Percentiles rank a stretch among this genome's conserved stretches.
Evolutionary conservation across 2,888 invertebrate species (phyloP).

Genomic region (Lasioglossum malachurum): DNA sequence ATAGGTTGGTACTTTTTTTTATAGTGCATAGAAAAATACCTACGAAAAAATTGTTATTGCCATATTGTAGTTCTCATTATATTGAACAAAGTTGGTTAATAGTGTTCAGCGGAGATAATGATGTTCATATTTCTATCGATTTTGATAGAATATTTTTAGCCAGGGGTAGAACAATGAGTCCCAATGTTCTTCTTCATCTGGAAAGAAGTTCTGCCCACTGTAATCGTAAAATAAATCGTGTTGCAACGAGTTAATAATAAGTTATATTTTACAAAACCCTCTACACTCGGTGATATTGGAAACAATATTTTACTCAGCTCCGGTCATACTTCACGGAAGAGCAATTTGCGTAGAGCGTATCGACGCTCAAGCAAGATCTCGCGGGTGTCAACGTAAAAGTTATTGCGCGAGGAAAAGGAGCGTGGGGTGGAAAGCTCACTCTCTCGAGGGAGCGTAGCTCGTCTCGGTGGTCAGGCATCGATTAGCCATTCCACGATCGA

Average conservation of each 20-base stretch:
- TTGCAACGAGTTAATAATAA: not conserved
- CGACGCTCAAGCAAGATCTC: slow-evolving; percentile 52
- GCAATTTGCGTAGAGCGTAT: slow-evolving; percentile 16
- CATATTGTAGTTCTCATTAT: too few species aligned
- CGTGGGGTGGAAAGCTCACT: slow-evolving; percentile 45
- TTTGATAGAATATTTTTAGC: too few species aligned
- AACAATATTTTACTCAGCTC: not conserved
- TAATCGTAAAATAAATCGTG: too few species aligned
- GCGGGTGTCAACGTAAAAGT: slow-evolving; percentile 66
- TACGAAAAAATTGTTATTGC: too few species aligned
- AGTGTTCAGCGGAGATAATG: too few species aligned
- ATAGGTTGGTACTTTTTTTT: too few species aligned
- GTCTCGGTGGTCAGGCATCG: slow-evolving; percentile 69
- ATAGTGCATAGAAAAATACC: too few species aligned
- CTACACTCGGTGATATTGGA: not conserved
- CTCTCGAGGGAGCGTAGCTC: slow-evolving; percentile 54
- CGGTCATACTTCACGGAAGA: slow-evolving; percentile 5
- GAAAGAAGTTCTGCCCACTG: too few species aligned
- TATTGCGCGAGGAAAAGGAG: slow-evolving; percentile 56
- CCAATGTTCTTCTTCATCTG: too few species aligned
- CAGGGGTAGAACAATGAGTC: too few species aligned
- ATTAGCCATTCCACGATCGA: slow-evolving; percentile 71
- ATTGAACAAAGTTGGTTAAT: too few species aligned
- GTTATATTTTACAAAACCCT: not conserved
- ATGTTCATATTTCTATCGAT: too few species aligned